phyloP scores from a whole-genome alignment of 1,140 invertebrate genomes.

The Ceratoteleas bidentatus region DNA sequence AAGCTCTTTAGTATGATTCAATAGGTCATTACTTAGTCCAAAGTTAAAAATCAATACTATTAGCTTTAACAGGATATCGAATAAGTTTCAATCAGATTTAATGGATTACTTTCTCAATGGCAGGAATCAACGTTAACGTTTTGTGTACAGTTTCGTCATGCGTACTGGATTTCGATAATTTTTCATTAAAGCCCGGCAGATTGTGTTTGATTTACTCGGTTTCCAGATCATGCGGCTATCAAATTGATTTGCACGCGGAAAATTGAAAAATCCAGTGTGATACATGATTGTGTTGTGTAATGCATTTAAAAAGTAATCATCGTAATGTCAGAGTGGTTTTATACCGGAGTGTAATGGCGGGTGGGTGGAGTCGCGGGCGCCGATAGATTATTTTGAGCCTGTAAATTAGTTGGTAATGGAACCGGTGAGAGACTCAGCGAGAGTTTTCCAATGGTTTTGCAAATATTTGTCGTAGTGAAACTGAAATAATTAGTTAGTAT shows the following conservation, averaged over 20 bases:
- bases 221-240: background rate
- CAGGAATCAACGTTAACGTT: too few relatives aligned
- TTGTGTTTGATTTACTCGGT: conserved; percentile 1
- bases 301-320: conserved; percentile 16
- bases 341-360: background rate
- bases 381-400: background rate
- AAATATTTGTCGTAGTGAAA: too few relatives aligned
- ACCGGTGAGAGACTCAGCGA: background rate
- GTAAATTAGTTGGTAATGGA: background rate
- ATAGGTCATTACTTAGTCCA: too few relatives aligned
- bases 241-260: background rate
- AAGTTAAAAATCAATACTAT: too few relatives aligned
- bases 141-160: background rate
- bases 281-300: conserved; percentile 1
- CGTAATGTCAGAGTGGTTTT: background rate
- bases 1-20: too few relatives aligned
- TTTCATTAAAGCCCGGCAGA: conserved; percentile 3
- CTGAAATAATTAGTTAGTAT: too few relatives aligned
- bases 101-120: too few relatives aligned
- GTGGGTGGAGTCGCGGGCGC: background rate
- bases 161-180: conserved; percentile 24
- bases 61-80: too few relatives aligned
- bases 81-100: too few relatives aligned
- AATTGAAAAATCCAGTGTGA: background rate
- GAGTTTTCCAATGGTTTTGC: background rate